A percentile compares a stretch with the other conserved stretches of the same genome.
Evolutionary conservation across 2,888 invertebrate species (phyloP).

Genomic region (Drosophila macrothrix): DNA sequence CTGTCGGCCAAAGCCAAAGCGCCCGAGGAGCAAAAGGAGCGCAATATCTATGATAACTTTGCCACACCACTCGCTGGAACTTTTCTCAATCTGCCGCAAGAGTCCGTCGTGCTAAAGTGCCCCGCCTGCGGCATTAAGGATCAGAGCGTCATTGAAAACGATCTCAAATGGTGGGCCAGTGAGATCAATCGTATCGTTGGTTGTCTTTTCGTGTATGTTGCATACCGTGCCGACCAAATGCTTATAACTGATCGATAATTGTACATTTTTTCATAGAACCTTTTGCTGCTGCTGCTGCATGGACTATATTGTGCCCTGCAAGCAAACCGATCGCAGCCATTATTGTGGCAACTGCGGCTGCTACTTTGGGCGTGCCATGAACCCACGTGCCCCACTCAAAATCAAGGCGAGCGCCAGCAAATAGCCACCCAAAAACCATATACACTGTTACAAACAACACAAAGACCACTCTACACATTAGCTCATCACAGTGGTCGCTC

Average conservation of each 20-base stretch:
- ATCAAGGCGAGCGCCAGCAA: constrained; percentile 36
- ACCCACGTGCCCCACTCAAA: constrained; percentile 71
- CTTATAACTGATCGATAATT: neutral
- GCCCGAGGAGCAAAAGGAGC: constrained; percentile 50
- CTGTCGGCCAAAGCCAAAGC: constrained; percentile 40
- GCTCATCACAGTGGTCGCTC: constrained; percentile 6
- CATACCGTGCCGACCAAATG: accelerated
- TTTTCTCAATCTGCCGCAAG: constrained; percentile 78
- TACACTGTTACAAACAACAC: constrained; percentile 1
- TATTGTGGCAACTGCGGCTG: constrained; percentile 84
- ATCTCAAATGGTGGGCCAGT: constrained; percentile 82
- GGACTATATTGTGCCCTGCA: constrained; percentile 80
- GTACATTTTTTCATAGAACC: constrained; percentile 55
- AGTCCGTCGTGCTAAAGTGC: constrained; percentile 78
- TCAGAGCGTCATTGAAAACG: constrained; percentile 76
- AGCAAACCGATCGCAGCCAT: constrained; percentile 83
- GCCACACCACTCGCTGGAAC: constrained; percentile 83
- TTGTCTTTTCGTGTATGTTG: constrained; percentile 82
- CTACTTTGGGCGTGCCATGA: constrained; percentile 83
- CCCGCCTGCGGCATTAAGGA: constrained; percentile 81
- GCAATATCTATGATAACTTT: constrained; percentile 81
- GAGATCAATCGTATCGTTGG: constrained; percentile 81
- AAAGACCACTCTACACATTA: neutral
- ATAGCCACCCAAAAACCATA: neutral
- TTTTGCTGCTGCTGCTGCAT: constrained; percentile 82